phyloP scores from a whole-genome alignment of 2,113 vertebrate species.

The Platysteira castanea region DNA sequence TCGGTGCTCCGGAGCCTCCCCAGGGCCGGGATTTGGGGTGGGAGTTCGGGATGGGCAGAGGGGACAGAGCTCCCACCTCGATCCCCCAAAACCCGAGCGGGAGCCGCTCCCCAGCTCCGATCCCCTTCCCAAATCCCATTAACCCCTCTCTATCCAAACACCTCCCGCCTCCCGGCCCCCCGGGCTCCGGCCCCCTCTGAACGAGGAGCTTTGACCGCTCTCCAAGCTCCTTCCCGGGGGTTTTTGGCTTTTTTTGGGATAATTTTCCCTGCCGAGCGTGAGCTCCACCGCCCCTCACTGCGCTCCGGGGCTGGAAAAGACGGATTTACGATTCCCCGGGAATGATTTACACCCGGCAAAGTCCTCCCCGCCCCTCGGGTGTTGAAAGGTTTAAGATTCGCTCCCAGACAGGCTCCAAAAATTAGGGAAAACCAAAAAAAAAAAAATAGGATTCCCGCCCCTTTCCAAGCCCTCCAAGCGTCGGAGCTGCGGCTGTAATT shows the following conservation, averaged over 20 bases:
- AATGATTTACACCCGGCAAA: conserved; percentile 37
- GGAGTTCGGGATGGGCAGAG: too few species aligned
- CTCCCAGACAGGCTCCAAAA: not conserved
- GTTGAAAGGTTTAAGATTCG: conserved; percentile 34
- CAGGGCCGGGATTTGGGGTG: accelerated
- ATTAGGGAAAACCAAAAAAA: not conserved
- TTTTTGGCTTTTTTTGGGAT: not conserved
- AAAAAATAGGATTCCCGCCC: not conserved
- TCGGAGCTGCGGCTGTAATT: conserved; percentile 69
- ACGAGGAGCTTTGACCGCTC: not conserved
- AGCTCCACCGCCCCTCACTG: not conserved
- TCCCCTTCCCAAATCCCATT: not conserved
- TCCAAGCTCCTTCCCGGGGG: not conserved
- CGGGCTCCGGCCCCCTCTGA: not conserved
- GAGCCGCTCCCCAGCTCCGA: not conserved
- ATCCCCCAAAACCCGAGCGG: not conserved
- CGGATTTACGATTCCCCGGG: conserved; percentile 34
- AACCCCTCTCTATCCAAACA: not conserved
- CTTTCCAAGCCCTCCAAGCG: not conserved
- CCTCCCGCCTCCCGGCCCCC: not conserved
- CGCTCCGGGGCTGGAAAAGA: not conserved
- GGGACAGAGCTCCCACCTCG: not conserved
- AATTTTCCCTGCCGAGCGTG: not conserved
- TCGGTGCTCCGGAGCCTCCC: not conserved
- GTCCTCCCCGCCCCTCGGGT: not conserved